Evolutionary conservation across 64 coral and sea anemone genomes (phyloP), one percentile per base, ranked within the genome.

Genomic region (Catalaphyllia jardinei): DNA sequence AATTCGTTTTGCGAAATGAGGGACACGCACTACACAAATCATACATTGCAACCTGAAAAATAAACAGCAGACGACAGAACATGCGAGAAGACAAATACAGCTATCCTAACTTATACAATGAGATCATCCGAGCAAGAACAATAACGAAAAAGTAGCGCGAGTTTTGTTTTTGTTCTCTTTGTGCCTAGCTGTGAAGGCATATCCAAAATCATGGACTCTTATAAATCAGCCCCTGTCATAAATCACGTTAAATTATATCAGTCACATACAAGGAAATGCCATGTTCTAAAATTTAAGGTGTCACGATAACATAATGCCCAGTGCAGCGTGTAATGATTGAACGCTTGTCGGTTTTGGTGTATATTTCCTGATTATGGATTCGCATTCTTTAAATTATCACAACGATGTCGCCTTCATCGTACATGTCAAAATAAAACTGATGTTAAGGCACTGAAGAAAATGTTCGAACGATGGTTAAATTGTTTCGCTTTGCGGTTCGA

Each of bases 31-130:
- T 39, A 20, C 64, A n/a, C 64, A 67, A 67, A n/a, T 22, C 64
- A 24, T 22, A 67, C 65, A 42, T 39, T 16, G 60, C 29, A 60
- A 84, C 69, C 78, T 69, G 22, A 2, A 84, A 39, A 84, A 64
- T 71, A 84, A 84, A 84, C 38, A 84, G 22, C 3, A 42, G 18
- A 50, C 14, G 79, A 64, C 62, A 39, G 79, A 39, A 35, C 59
- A 49, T 10, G 62, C 20, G 19, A 67, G 25, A 84, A 84, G 71
- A 25, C 81, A 84, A 84, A 84, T 33, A 84, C 81, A 71, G 62
- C 81, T 69, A 69, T 27, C 62, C 62, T 84, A 28, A 50, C 30
- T 13, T 84, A 42, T 15, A 69, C 65, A 84, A 69, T 84, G 62
- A 11, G n/a, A n/a, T n/a, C n/a, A n/a, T n/a, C n/a, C n/a, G 30